These are phyloP conservation scores for Chaetura pelagica DNA, from an alignment of 2,113 vertebrate species.

Conservation along the genomic window DNA sequence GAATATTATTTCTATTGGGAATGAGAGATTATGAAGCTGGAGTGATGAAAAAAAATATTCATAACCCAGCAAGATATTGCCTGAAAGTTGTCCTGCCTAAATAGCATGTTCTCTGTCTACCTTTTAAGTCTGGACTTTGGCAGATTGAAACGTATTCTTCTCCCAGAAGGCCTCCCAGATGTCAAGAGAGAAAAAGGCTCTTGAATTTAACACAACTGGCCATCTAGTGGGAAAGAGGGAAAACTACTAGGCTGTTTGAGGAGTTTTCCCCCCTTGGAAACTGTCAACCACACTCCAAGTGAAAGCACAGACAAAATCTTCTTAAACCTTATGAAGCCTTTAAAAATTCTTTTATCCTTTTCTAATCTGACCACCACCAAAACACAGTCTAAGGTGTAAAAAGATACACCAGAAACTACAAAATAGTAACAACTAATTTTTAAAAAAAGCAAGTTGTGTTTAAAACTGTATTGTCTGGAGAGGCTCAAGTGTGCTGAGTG, in stretches of 20 bases:
- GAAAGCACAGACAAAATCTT: background rate
- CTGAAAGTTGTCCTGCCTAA: background rate
- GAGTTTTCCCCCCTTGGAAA: background rate
- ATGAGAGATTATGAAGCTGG: background rate
- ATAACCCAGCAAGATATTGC: background rate
- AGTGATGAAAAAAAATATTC: background rate
- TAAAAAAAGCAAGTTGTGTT: background rate
- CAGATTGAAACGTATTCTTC: background rate
- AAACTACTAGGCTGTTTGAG: background rate
- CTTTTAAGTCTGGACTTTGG: background rate
- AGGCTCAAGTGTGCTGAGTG: background rate
- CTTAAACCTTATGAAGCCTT: background rate
- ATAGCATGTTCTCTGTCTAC: fast-evolving
- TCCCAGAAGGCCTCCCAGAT: background rate
- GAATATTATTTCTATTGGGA: background rate
- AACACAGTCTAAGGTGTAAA: background rate
- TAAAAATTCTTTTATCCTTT: background rate
- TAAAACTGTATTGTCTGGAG: background rate
- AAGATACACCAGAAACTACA: background rate
- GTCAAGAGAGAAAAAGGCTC: background rate
- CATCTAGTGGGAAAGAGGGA: constrained; percentile 25
- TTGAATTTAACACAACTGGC: background rate
- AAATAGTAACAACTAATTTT: background rate
- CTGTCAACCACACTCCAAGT: background rate
- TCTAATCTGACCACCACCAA: background rate